Percentiles rank a stretch among this genome's conserved stretches.
phyloP scores from a whole-genome alignment of 2,113 vertebrate species.

The Oriolus oriolus region DNA sequence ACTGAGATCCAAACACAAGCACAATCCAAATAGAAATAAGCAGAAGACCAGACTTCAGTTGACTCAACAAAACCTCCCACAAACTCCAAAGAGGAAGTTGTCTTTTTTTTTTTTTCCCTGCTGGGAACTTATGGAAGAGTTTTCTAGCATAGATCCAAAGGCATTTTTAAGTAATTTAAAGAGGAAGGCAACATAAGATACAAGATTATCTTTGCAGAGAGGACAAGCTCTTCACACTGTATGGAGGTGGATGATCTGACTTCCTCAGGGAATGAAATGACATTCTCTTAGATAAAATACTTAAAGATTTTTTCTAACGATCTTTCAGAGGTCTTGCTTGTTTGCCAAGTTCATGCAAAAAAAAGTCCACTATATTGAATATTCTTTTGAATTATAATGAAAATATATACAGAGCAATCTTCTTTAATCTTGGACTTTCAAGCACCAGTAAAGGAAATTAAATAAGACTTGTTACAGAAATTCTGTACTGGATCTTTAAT shows the following conservation, averaged over 20 bases:
- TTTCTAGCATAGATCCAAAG: slow-evolving; percentile 1
- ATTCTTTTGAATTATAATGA: neutral
- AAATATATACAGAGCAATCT: neutral
- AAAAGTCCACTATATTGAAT: neutral
- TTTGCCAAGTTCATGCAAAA: neutral
- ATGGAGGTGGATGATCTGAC: neutral
- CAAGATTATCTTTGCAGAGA: neutral
- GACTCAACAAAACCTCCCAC: neutral
- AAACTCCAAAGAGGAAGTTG: neutral
- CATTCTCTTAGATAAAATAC: neutral
- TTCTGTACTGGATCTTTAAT: neutral
- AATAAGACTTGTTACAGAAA: neutral
- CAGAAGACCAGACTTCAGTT: neutral
- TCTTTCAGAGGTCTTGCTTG: slow-evolving; percentile 11
- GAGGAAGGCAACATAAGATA: neutral
- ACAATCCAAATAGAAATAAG: neutral
- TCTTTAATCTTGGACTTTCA: neutral
- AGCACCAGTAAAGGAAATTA: neutral
- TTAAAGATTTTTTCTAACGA: slow-evolving; percentile 23
- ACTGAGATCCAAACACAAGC: neutral
- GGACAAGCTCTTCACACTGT: neutral
- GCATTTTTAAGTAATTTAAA: neutral
- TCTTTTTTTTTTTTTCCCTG: neutral
- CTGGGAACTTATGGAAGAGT: neutral
- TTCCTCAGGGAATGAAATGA: slow-evolving; percentile 34